A percentile compares a stretch with the other conserved stretches of the same genome.
Conservation (phyloP, 53 echinoderm and acorn worm genomes). For the Paracentrotus lividus region DNA sequence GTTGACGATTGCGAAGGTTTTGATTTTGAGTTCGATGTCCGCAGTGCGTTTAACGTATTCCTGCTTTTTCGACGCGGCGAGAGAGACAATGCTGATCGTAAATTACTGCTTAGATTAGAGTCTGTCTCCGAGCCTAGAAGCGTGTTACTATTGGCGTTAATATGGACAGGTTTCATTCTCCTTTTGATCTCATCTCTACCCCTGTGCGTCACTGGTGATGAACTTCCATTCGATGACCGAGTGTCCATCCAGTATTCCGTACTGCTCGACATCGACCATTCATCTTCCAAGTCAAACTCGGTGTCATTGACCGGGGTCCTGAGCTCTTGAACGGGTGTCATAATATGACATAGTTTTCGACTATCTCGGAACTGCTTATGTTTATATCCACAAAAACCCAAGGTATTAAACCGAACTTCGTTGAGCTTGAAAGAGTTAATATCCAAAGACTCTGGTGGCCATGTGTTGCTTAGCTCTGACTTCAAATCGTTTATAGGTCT, state of each 20-base stretch:
- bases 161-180: neutral
- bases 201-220: neutral
- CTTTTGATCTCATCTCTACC: slow-evolving; percentile 8
- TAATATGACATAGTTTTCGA: slow-evolving; percentile 20
- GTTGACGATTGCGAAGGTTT: slow-evolving; percentile 1
- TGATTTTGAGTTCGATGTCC: neutral
- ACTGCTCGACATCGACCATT: slow-evolving; percentile 23
- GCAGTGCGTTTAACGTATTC: neutral
- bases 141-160: slow-evolving; percentile 7
- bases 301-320: slow-evolving; percentile 34
- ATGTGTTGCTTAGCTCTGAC: slow-evolving; percentile 27
- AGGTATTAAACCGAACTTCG: neutral
- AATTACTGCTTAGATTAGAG: neutral
- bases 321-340: slow-evolving; percentile 52
- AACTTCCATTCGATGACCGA: neutral
- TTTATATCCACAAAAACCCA: slow-evolving; percentile 36
- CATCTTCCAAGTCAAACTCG: slow-evolving; percentile 46
- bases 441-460: slow-evolving; percentile 34
- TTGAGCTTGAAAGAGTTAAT: neutral
- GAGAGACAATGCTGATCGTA: slow-evolving; percentile 51
- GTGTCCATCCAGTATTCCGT: slow-evolving; percentile 39
- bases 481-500: neutral
- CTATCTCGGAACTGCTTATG: slow-evolving; percentile 47
- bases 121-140: neutral
- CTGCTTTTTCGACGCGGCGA: slow-evolving; percentile 54